Base-by-base conservation (phyloP, 2,797 vertebrate species). In the Pipistrellus pipistrellus region DNA sequence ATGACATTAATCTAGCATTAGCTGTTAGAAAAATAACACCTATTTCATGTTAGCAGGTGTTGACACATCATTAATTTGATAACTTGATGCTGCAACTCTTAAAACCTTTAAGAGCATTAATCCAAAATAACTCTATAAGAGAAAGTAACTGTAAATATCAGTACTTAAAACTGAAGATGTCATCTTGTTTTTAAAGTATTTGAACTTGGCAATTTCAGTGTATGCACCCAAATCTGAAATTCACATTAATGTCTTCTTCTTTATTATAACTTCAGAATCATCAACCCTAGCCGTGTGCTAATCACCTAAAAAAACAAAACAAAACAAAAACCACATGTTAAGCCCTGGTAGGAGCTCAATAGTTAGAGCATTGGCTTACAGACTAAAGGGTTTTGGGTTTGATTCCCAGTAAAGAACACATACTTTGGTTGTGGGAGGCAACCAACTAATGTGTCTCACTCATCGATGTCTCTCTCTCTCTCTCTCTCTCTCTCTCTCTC, bases 1-100 rank as follows among this genome's bases (percentile, higher is more conserved):
- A 97, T 32, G 82, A 97, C 97, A 97, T 98, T 97, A 97, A 98
- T 98, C 97, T 97, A 96, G 84, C 92, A 96, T 97, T 97, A 97
- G 64, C 95, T 97, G 85, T 97, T 97, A 97, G 97, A 98, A 97
- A 95, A n/a, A 85, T 91, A 97, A 97, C 96, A 97, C 97, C 93
- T 97, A 98, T 95, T 95, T 97, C 85, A 91, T 96, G 96, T 97
- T 98, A 93, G 64, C 83, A 97, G 97, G 78, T 97, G 97, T 98
- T 98, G 97, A 97, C 93, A 97, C 88, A 93, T 93, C 80, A 96
- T 98, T 98, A 97, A 97, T 97, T 97, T 97, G 96, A 97, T 72
- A 66, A 85, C 62, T 97, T 97, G 84, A 93, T 97, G 96, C 97
- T 97, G 92, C 66, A 66, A 94, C 96, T 94, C 96, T 97, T 2